Evolutionary conservation across 2,888 invertebrate genomes (phyloP), one percentile per base, ranked within the genome.

Genomic region (Malthinus flaveolus): DNA sequence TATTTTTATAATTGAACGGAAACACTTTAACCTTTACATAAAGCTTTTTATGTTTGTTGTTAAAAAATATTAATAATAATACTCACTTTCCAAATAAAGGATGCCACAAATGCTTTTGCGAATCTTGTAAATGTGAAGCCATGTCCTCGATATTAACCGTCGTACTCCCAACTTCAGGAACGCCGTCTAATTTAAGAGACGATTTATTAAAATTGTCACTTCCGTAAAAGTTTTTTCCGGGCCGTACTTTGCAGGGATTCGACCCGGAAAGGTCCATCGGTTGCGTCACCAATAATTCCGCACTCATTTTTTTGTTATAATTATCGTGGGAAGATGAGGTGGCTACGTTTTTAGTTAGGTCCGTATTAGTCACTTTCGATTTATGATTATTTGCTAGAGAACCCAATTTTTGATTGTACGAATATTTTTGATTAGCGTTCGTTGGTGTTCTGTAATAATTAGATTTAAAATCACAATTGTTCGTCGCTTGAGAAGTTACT

Each of bases 61-160:
- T 37, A 42, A 42, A 23, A 15, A 42, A 23, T 3, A 12, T 42
- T 42, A 42, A 15, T 5, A 42, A 23, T 44, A 34, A 11, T 42
- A 84, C 86, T 88, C 81, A 92, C 91, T 90, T 91, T 84, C 91
- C 89, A 77, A 92, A 92, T 47, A 92, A 82, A 52, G 92, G 92
- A 81, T 92, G 91, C 92, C 92, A 92, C 49, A 92, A 80, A 65
- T 89, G 88, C 70, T 87, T 84, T 68, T 87, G 85, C 46, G 86
- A 81, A 64, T 84, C 84, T 57, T 80, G 80, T 62, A 82, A 83
- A 44, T 62, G 59, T 48, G 51, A 42, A 31, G 57, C 55, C 69
- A 73, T 70, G 60, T 80, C 81, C 54, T 85, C 86, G 4, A 84
- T 81, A 57, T 82, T 82, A 65, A 83, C 83, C 48, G 85, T 86